Percentiles rank a stretch among this genome's conserved stretches.
These are phyloP conservation scores for Brachyptera risi DNA, from an alignment of 2,888 invertebrate species.

Conservation along the genomic window DNA sequence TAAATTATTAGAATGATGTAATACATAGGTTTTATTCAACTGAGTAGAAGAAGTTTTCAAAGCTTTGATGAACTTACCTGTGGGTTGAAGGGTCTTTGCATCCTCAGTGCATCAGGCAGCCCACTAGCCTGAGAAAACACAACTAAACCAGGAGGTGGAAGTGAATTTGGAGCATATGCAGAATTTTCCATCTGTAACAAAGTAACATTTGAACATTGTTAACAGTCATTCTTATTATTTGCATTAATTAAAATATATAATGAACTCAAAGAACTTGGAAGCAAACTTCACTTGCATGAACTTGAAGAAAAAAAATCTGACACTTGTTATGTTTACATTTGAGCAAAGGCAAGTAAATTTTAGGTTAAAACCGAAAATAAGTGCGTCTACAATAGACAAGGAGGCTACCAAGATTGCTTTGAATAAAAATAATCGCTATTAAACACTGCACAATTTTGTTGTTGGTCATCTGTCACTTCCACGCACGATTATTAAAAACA, in stretches of 20 bases:
- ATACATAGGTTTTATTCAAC: too few species aligned
- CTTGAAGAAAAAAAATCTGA: not conserved
- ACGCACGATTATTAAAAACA: not conserved
- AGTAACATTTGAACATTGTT: not conserved
- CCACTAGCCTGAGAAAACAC: slow-evolving; percentile 72
- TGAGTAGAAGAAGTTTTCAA: not conserved
- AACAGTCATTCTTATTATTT: too few species aligned
- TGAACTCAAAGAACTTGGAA: too few species aligned
- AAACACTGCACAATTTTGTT: not conserved
- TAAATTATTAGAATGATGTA: not conserved
- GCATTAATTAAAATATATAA: too few species aligned
- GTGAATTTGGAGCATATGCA: slow-evolving; percentile 66
- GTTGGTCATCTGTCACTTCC: not conserved
- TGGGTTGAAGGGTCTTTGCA: slow-evolving; percentile 67
- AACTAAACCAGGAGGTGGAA: slow-evolving; percentile 69
- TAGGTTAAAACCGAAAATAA: not conserved
- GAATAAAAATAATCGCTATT: too few species aligned
- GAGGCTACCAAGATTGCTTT: too few species aligned
- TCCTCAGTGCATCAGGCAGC: slow-evolving; percentile 67
- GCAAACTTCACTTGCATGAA: too few species aligned
- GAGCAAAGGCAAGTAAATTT: not conserved
- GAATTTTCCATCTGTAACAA: slow-evolving; percentile 66
- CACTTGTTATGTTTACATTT: not conserved
- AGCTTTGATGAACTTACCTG: slow-evolving; percentile 28
- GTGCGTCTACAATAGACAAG: not conserved